Evolutionary conservation across 2,113 vertebrate species (phyloP), one percentile per base, ranked within the genome.

Genomic region (Spermophilus dauricus): DNA sequence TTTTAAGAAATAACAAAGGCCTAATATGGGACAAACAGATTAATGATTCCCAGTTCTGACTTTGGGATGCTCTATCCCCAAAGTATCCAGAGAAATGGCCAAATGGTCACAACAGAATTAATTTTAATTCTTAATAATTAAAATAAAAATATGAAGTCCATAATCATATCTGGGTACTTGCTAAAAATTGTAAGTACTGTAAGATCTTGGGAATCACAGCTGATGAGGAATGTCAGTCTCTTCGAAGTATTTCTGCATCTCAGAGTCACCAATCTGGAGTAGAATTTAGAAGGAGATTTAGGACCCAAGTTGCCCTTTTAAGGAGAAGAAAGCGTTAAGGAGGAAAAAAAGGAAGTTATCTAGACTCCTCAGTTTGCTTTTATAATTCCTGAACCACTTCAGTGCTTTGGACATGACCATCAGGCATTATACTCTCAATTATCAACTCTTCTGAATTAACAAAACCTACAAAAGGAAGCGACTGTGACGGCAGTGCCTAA

Each of bases 181-280:
- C 94, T 81, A 90, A 94, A 93, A 89, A 51, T 90, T 1, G 12
- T 86, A 58, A 94, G 53, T n/a, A 48, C 8, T 4, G 2, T 72
- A 42, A 94, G 61, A 84, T 87, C 26, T 37, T 88, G 89, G 91
- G 75, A 91, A 96, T 83, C 81, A 13, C 6, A 53, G 70, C 37
- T 77, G 61, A 82, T 26, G 67, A 96, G 91, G 78, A 92, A 75
- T 69, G n/a, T 69, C 28, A 28, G 42, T 37, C 73, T 93, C 75
- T 89, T 56, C 32, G 51, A 0, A 39, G 95, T 93, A 97, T 98
- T 98, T 98, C 98, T 98, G 97, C 98, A 96, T 80, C 97, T 96
- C 90, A 97, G 98, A 98, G 96, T 97, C 98, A 98, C 98, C 98
- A 98, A 98, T 98, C 98, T 92, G 98, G 97, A 98, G 94, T 92